Percentiles rank a stretch among this genome's conserved stretches.
phyloP scores from a whole-genome alignment of 2,797 vertebrate genomes.

The Neoniphon sammara region DNA sequence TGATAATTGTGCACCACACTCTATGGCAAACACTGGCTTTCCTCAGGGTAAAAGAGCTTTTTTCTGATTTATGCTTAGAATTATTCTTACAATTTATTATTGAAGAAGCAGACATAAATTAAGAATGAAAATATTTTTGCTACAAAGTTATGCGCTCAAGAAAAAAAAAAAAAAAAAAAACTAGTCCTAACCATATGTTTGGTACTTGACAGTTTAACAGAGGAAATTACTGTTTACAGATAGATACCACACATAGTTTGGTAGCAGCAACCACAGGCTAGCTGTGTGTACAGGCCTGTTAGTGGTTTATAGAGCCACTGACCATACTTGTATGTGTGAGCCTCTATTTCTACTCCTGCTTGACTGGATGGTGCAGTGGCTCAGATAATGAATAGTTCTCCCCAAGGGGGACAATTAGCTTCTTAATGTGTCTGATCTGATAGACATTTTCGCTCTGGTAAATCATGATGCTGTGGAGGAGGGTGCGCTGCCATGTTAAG shows the following conservation, averaged over 20 bases:
- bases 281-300: constrained; percentile 39
- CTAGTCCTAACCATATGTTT: constrained; percentile 13
- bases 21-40: constrained; percentile 30
- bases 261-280: constrained; percentile 47
- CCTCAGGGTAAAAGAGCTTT: constrained; percentile 33
- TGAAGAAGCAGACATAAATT: constrained; percentile 34
- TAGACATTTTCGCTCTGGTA: constrained; percentile 59
- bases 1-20: background rate
- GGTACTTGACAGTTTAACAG: background rate
- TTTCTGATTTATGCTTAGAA: constrained; percentile 12
- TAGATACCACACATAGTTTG: constrained; percentile 18
- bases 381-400: constrained; percentile 70
- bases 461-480: constrained; percentile 55
- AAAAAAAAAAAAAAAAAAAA: background rate
- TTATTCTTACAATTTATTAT: constrained; percentile 44
- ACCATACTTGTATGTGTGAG: constrained; percentile 56
- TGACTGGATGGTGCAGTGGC: constrained; percentile 61
- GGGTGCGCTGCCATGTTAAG: constrained; percentile 30
- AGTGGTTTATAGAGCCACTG: constrained; percentile 36
- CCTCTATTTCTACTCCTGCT: constrained; percentile 54
- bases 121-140: constrained; percentile 49
- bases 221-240: constrained; percentile 55
- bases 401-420: constrained; percentile 78
- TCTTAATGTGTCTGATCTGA: constrained; percentile 78
- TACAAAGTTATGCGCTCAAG: constrained; percentile 27